Evolutionary conservation across 2,888 invertebrate genomes (phyloP), one percentile per base, ranked within the genome.

Genomic region (Pterostichus niger): DNA sequence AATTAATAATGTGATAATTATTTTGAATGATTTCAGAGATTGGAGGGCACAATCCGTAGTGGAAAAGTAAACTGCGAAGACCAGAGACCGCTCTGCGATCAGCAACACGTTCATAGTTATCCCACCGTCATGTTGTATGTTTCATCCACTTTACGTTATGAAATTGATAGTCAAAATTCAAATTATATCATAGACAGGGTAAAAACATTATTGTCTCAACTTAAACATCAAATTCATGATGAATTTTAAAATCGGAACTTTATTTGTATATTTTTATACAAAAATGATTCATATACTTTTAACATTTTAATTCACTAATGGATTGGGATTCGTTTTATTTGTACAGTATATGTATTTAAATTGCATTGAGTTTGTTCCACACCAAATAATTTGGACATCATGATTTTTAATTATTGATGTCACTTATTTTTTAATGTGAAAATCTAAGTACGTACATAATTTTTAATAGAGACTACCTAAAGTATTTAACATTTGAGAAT

Each of bases 1-100:
- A 44, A 54, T 76, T 6, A 40, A 40, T 6, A 6, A 40, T 40
- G 1, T 40, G 6, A 9, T 40, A 1, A 1, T 40, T 40, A 6
- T 31, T 49, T 49, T 46, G 10, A 33, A 71, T 9, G 35, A 59
- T 73, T 73, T 64, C 85, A 91, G 91, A 89, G 88, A 85, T 85
- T 94, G 84, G 91, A 93, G 84, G 92, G 92, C 7, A 88, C 88
- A 85, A 92, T 93, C 0, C 91, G 91, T 82, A 90, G 92, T 82
- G 94, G 92, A 1, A 94, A 93, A 89, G 89, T 95, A 3, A 93
- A 95, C 88, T 95, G 95, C 88, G 93, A 94, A 85, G 87, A 87
- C 6, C 89, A 92, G 85, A 89, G 89, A 4, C 85, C 88, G 9
- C 88, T 93, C 44, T 94, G 94, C 87, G 89, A 90, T 44, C 88